Conservation (phyloP, 2,888 invertebrate genomes). For the Ecdyonurus torrentis region DNA sequence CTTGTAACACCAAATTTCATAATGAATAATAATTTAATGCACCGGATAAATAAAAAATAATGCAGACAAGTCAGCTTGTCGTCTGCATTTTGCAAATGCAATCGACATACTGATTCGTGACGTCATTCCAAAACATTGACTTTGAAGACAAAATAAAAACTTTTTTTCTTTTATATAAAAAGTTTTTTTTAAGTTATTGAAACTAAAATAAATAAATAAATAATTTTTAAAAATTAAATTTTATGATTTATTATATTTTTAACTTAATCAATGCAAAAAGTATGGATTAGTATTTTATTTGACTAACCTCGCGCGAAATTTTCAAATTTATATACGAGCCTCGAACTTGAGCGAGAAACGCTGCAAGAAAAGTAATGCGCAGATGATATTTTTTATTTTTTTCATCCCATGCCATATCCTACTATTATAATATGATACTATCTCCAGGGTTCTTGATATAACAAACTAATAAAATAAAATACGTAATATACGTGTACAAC, state of each 20-base stretch:
- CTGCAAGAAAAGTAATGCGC: no score
- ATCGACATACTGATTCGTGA: slow-evolving; percentile 1
- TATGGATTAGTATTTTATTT: neutral
- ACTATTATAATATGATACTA: no score
- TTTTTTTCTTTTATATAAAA: neutral
- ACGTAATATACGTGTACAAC: no score
- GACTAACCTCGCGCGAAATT: neutral
- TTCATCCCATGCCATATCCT: no score
- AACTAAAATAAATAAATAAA: no score
- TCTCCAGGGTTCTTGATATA: no score
- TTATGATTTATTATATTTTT: no score
- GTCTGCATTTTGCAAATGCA: neutral
- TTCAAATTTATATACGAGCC: neutral
- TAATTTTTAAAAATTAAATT: no score
- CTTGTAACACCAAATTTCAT: neutral
- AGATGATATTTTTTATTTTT: no score
- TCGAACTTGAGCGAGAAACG: no score
- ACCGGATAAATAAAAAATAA: neutral
- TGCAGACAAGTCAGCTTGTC: neutral
- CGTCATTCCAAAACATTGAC: neutral
- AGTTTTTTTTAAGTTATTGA: neutral
- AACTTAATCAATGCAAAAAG: no score
- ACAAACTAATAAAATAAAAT: no score
- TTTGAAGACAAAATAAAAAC: neutral
- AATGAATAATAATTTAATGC: neutral